Evolutionary conservation across 2,888 invertebrate species (phyloP), one percentile per base, ranked within the genome.

Genomic region (Yponomeuta malinellus): DNA sequence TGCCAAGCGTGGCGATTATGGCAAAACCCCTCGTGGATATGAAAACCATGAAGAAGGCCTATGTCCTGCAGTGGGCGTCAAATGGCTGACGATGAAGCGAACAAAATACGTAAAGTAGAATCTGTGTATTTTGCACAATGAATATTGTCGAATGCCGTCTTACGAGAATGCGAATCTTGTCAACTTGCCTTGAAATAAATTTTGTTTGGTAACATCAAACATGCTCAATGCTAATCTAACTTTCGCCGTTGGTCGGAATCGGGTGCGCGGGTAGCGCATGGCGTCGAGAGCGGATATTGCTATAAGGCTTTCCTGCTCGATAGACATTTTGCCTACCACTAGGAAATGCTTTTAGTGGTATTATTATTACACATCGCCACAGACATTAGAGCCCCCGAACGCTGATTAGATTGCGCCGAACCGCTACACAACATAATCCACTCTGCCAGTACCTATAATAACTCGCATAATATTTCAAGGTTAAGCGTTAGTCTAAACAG

Each of bases 341-440:
- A 52, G 79, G 79, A 80, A 81, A 81, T 81, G 77, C 76, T 78
- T 76, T 79, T 77, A 74, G 75, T 74, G 75, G 77, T 79, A 77
- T 77, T 77, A 77, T 77, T 77, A 81, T 79, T 78, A 71, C 72
- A 69, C 64, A 48, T 29, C 12, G 52, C 52, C 15, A 43, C 43
- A 43, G 43, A 43, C 43, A 59, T 59, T 59, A 6, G 15, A 1
- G n/a, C 37, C 5, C 33, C 33, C 33, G 33, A 33, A 33, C 33
- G 33, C 33, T 33, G 33, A 33, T 67, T 65, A 65, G 65, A 65
- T 65, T 65, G 65, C 65, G 6, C 12, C 65, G 29, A 12, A 65
- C 65, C 31, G 65, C 65, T 65, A 31, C 31, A 65, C 29, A 33
- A 65, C 12, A 15, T 59, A 59, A 59, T 59, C 15, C 52, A 59